Conservation (phyloP, 2,113 vertebrate genomes). For the Salvator merianae region DNA sequence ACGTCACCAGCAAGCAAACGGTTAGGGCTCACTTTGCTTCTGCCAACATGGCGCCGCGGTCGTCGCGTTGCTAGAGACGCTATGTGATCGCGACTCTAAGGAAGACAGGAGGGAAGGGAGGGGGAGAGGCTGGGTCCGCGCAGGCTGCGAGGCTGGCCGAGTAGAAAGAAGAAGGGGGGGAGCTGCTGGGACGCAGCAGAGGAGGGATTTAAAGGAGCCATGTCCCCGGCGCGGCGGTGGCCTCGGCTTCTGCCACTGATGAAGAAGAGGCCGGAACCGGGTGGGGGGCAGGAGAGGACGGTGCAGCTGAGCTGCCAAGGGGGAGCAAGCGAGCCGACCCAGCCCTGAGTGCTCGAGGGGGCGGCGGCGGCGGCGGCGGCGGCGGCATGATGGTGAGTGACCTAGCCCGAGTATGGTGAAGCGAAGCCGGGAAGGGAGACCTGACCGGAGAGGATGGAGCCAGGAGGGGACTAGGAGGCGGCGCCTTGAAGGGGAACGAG, state of each 20-base stretch:
- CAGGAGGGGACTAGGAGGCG: conserved; percentile 24
- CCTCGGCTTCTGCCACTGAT: conserved; percentile 53
- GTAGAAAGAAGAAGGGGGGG: neutral
- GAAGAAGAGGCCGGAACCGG: conserved; percentile 65
- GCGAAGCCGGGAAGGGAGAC: conserved; percentile 45
- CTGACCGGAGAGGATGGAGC: conserved; percentile 35
- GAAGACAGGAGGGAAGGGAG: conserved; percentile 14
- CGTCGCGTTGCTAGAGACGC: conserved; percentile 65
- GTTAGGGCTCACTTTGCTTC: neutral
- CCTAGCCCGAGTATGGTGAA: conserved; percentile 18
- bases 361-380: conserved; percentile 25
- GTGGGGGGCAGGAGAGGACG: conserved; percentile 40
- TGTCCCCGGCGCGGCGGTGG: conserved; percentile 61
- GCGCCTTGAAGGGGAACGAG: conserved; percentile 20
- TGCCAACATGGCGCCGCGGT: conserved; percentile 43
- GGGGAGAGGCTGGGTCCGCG: conserved; percentile 26
- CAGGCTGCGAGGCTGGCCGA: conserved; percentile 12
- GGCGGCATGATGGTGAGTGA: conserved; percentile 40
- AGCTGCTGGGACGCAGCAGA: conserved; percentile 36
- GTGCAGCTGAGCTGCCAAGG: conserved; percentile 15
- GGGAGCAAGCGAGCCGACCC: neutral
- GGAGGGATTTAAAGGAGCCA: conserved; percentile 71
- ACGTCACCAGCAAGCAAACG: neutral
- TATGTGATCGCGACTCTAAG: conserved; percentile 56
- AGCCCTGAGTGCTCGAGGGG: neutral